Conservation (phyloP, 2,113 vertebrate species). For the Abramis brama region DNA sequence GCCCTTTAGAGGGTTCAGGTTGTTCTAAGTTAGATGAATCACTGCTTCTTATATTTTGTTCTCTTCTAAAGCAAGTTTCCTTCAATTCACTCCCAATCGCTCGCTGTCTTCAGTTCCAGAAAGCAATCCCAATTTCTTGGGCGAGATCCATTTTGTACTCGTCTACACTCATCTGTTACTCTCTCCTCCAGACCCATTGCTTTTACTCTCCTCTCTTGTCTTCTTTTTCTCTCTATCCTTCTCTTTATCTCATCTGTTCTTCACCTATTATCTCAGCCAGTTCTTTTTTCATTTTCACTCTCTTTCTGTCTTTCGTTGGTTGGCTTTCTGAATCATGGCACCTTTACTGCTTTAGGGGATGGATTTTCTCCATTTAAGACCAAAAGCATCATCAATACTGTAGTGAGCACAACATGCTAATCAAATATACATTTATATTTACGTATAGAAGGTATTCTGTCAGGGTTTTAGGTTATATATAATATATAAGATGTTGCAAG, state of each 20-base stretch:
- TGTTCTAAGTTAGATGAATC: constrained; percentile 29
- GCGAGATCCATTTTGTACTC: constrained; percentile 51
- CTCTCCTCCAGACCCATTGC: constrained; percentile 41
- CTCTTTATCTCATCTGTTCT: constrained; percentile 53
- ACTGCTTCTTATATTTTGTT: constrained; percentile 41
- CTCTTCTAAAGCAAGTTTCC: constrained; percentile 40
- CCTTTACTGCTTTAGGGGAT: not conserved
- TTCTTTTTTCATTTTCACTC: not conserved
- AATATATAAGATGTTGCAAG: not conserved
- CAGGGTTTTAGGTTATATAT: too few species aligned
- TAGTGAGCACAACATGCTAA: not conserved
- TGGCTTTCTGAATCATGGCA: not conserved
- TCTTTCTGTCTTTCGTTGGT: not conserved
- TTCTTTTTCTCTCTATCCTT: constrained; percentile 6
- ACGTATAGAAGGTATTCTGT: not conserved
- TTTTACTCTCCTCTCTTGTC: constrained; percentile 39
- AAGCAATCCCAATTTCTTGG: constrained; percentile 40
- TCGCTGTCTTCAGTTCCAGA: constrained; percentile 28
- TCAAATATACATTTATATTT: not conserved
- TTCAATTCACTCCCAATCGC: constrained; percentile 32
- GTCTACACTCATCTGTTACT: constrained; percentile 51
- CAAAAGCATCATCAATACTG: not conserved
- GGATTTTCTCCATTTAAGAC: not conserved
- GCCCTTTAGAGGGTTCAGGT: not conserved
- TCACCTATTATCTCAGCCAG: not conserved